Base-by-base conservation (phyloP, 2,888 invertebrate species). In the Melanostoma mellinum region DNA sequence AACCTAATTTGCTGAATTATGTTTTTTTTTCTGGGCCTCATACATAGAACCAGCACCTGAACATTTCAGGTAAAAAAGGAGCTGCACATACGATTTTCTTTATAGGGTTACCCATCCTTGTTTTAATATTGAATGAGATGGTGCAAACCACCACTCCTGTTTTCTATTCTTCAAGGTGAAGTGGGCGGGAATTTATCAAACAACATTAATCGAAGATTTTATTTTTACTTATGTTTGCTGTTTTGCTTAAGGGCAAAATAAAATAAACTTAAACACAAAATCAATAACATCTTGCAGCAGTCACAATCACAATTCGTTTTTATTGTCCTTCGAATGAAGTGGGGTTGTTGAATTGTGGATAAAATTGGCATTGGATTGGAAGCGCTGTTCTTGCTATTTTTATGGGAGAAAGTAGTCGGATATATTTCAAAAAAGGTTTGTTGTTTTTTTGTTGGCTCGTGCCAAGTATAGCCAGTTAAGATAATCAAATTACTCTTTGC, bases 1-100 rank as follows among this genome's bases (percentile, higher is more conserved):
- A 81, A 81, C 76, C 81, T 72, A 76, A 76, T 76, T 81, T 81
- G 76, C 63, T 56, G 48, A 73, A 61, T 63, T 48, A 73, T 46
- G 50, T 38, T 63, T 63, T 38, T 38, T 63, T 30, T 63, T 63
- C 38, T 63, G 38, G 50, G 50, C 40, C 50, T 63, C 63, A 9
- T 9, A 48, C 48, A 38, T 38, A n/a, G 50, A 63, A 50, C 30
- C 20, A 52, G n/a, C 2, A 52, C 38, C 48, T 48, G 56, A 40
- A 38, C 36, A 32, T 42, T 9, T 48, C 63, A 63, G 36, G 48
- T 50, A 50, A 48, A 10, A 20, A 46, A n/a, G 35, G 32, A 33
- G 32, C 35, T 46, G 36, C 36, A 20, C 48, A 50, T 58, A 42
- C 50, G 30, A 20, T 61, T 50, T 20, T 42, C 35, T 53, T 38